These are phyloP conservation scores for Oceanites oceanicus DNA, from an alignment of 2,113 vertebrate species.

Conservation along the genomic window DNA sequence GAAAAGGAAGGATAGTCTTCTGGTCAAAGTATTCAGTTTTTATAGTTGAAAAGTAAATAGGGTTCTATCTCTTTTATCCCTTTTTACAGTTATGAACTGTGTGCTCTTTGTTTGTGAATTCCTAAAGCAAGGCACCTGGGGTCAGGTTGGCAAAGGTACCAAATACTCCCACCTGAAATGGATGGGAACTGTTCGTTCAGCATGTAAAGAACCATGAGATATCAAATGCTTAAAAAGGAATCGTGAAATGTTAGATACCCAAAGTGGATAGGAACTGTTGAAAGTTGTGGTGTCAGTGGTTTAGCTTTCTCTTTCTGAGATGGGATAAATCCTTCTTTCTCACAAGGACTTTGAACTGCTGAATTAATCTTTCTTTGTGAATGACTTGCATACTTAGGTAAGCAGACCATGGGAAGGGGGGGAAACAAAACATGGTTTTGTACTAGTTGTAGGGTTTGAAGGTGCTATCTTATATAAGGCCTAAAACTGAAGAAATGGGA, in stretches of 20 bases:
- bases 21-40: background rate
- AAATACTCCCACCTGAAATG: constrained; percentile 31
- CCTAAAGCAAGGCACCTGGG: constrained; percentile 15
- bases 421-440: background rate
- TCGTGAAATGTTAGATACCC: background rate
- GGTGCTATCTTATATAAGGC: background rate
- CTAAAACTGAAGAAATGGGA: background rate
- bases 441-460: background rate
- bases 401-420: rapidly evolving
- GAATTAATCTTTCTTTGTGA: background rate
- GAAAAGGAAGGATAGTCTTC: background rate
- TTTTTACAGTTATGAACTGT: background rate
- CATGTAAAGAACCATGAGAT: background rate
- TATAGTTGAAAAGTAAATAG: background rate
- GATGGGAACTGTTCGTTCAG: constrained; percentile 12
- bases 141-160: constrained; percentile 29
- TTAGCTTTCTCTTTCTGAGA: background rate
- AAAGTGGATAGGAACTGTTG: background rate
- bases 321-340: background rate
- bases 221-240: background rate
- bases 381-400: background rate
- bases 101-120: constrained; percentile 48
- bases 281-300: background rate
- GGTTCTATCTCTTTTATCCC: background rate
- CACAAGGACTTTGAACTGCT: background rate